Base-by-base conservation (phyloP, 2,888 invertebrate genomes). In the Microctonus hyperodae region DNA sequence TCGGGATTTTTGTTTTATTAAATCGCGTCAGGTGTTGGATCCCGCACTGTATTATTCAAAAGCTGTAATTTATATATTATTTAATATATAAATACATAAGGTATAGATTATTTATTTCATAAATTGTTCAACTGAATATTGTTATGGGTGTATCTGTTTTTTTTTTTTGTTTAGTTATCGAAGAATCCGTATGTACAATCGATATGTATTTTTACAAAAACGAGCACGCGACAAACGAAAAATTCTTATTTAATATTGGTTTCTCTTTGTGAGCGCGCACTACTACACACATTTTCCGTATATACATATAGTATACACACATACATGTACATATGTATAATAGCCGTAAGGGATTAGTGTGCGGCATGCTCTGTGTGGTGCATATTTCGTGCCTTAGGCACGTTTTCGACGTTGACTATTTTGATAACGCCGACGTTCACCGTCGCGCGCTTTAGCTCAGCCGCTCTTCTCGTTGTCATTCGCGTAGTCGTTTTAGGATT, bases 331-430 rank as follows among this genome's bases (percentile, higher is more conserved):
- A 7, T 28, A 55, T 44, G 7, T 55, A 22, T 40, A 58, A 44
- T 63, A 57, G 67, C 48, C 22, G 35, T 51, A 9, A 50, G 37
- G 51, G 58, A 63, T 64, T 63, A 59, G 31, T 22, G 16, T 7
- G 44, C 7, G 6, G 4, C 20, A 20, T 16, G 37, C 37, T 13
- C 4, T 35, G 7, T 13, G 57, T 22, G 22, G 25, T 44, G 57
- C 10, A 71, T 73, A 28, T 28, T 5, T 75, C 77, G 78, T 78
- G 79, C 78, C 72, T 71, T 53, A 64, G 65, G 77, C 75, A 75
- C 78, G 78, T 79, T 79, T 66, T 64, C 44, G 57, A 74, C 72
- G 6, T 44, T 16, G 74, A 78, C 79, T 82, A 81, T 82, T 82
- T 81, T 81, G 77, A 79, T 81, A 82, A 81, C 76, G 74, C 76